Evolutionary conservation across 2,888 invertebrate genomes (phyloP).

Genomic region (Pelosia muscerda): DNA sequence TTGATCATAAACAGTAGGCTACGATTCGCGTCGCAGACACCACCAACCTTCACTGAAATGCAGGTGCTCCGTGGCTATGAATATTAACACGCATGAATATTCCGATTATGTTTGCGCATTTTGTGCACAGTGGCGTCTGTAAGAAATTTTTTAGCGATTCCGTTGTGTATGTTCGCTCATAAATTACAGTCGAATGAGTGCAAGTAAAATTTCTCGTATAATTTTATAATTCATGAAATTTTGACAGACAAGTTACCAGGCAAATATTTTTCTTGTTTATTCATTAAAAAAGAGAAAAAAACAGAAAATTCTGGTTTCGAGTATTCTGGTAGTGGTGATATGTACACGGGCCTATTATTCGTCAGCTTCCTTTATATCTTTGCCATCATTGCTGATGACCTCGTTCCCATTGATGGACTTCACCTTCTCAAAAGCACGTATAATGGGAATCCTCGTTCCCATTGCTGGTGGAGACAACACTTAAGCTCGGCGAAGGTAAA

Average conservation of each 20-base stretch:
- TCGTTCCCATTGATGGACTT: too few relatives aligned
- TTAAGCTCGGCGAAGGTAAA: too few relatives aligned
- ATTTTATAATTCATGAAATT: not conserved
- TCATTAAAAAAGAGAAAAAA: too few relatives aligned
- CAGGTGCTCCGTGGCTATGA: conserved; percentile 74
- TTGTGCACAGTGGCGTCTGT: conserved; percentile 68
- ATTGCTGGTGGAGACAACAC: too few relatives aligned
- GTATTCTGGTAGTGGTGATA: not conserved
- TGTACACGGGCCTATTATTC: too few relatives aligned
- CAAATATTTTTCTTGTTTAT: not conserved
- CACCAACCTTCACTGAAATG: conserved; percentile 62
- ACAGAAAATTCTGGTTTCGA: not conserved
- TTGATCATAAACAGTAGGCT: conserved; percentile 4
- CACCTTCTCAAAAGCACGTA: too few relatives aligned
- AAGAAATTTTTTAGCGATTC: conserved; percentile 40
- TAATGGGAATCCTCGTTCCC: too few relatives aligned
- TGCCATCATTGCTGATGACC: too few relatives aligned
- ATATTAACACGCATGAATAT: conserved; percentile 84
- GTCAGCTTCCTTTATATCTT: too few relatives aligned
- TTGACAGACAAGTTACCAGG: not conserved
- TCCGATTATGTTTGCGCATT: conserved; percentile 78
- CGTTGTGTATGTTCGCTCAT: conserved; percentile 3
- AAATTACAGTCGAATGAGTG: conserved; percentile 7
- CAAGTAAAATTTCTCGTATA: not conserved
- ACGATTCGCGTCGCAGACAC: conserved; percentile 30